Evolutionary conservation across 2,888 invertebrate species (phyloP), one percentile per base, ranked within the genome.

Genomic region (Tenthredo mesomela): DNA sequence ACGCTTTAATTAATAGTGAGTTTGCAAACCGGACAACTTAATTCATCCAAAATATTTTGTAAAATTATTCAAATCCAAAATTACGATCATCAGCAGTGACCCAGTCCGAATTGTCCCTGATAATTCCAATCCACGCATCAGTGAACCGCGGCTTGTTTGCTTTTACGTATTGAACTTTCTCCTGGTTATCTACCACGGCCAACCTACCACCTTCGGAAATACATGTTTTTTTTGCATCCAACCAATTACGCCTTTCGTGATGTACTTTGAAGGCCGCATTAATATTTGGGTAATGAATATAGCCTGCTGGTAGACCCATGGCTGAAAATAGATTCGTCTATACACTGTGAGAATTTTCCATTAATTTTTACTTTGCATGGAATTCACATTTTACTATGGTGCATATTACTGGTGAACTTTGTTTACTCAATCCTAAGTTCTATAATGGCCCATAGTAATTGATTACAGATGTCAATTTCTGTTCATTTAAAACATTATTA

Each of bases 131-230:
- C 61, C 61, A 80, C 12, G 47, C 80, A 37, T 80, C 80, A 5
- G 61, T 50, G 12, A 40, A 80, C 37, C 33, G 37, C 18, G 80
- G 58, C 40, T 80, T 80, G 37, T 80, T n/a, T 25, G 33, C 58
- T 61, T 80, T 80, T 61, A 80, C 40, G 58, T 80, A 61, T 58
- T 50, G n/a, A 40, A 80, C 10, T 61, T 80, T 80, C 50, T 80
- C 80, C 37, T 58, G 61, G 58, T 40, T 80, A 33, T 80, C 80
- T 21, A 61, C 61, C 18, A 80, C 61, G 61, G 80, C 80, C 61
- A 80, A 40, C 5, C 61, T 61, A 80, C 80, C 80, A 6, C 61
- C 80, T 10, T 80, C 80, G 21, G 58, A 21, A 61, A 21, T 58
- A 21, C 80, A 80, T 40, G 61, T 61, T 12, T 37, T 1, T 21